Base-by-base conservation (phyloP, 2,113 vertebrate genomes). In the Drymodes brunneopygia region DNA sequence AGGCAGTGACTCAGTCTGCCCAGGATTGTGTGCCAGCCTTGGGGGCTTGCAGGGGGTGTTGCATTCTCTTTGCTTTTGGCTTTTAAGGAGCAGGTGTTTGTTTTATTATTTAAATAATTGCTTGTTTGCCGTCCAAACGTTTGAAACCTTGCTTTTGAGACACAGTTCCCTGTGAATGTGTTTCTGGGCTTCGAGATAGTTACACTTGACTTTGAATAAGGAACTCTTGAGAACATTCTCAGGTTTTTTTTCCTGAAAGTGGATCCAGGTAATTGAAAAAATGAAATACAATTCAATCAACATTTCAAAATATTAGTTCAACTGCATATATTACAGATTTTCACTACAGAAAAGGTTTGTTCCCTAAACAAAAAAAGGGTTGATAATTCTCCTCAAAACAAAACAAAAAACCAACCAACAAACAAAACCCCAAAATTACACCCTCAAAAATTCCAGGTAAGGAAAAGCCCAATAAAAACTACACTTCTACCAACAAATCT, bases 41-140 rank as follows among this genome's bases (percentile, higher is more conserved):
- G 22, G 79, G 71, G 40, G 31, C 42, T 62, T 31, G 56, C 71
- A 69, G 79, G 62, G 78, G 62, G 40, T 40, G 7, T 27, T 9
- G 47, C 12, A 11, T 56, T 42, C 92, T 56, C 45, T 72, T 44
- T 86, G 72, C 81, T 70, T 65, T 62, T 40, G 67, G 72, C 72
- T 88, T 82, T 69, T 51, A 80, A 94, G 88, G 75, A 92, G 88
- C 92, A 93, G 79, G 85, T 80, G 74, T 72, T 92, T 81, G 72
- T 66, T 95, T 92, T 87, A 71, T 91, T 82, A 87, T 93, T 90
- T 88, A 93, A 90, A 90, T 86, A 91, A 92, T 66, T 79, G 70
- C 50, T 83, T 70, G 48, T 48, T 82, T 82, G 81, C 92, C 66
- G 81, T 60, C 78, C 83, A 86, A 88, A 62, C 11, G 4, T 57